Percentiles rank a stretch among this genome's conserved stretches.
Conservation (phyloP, 2,888 invertebrate genomes). For the Folsomia candida region DNA sequence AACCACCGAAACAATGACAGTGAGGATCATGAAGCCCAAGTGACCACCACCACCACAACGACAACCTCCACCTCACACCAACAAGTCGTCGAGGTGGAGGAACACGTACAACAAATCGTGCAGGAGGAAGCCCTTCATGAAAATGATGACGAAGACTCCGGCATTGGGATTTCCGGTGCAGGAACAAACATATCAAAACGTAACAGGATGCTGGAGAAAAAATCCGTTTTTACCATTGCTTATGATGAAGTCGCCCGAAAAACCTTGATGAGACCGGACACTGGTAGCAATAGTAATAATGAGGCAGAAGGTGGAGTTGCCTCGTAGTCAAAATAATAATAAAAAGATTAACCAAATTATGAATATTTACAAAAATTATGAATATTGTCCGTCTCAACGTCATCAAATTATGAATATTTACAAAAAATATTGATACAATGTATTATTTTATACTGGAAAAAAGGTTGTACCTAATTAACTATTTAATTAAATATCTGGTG, state of each 20-base stretch:
- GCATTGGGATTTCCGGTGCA: conserved; percentile 52
- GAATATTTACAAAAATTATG: too few species aligned
- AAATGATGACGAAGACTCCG: conserved; percentile 56
- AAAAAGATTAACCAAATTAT: not conserved
- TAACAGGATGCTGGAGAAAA: conserved; percentile 69
- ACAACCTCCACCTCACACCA: not conserved
- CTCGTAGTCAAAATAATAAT: not conserved
- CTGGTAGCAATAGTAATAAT: conserved; percentile 52
- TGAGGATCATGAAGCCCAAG: conserved; percentile 20
- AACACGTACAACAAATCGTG: not conserved
- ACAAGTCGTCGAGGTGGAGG: not conserved
- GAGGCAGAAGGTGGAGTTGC: not conserved
- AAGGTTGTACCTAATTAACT: too few species aligned
- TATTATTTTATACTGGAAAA: too few species aligned
- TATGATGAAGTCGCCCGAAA: conserved; percentile 86
- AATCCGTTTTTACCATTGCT: conserved; percentile 88
- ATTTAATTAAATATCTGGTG: too few species aligned
- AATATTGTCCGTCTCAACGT: too few species aligned
- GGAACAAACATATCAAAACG: conserved; percentile 46
- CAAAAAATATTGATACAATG: too few species aligned
- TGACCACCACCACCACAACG: not conserved
- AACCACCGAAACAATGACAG: conserved; percentile 18
- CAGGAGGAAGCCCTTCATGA: conserved; percentile 45
- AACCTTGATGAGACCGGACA: conserved; percentile 70
- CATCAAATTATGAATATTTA: too few species aligned